A percentile compares a stretch with the other conserved stretches of the same genome.
Conservation (phyloP, 2,888 invertebrate species). For the Acrobeloides nanus region DNA sequence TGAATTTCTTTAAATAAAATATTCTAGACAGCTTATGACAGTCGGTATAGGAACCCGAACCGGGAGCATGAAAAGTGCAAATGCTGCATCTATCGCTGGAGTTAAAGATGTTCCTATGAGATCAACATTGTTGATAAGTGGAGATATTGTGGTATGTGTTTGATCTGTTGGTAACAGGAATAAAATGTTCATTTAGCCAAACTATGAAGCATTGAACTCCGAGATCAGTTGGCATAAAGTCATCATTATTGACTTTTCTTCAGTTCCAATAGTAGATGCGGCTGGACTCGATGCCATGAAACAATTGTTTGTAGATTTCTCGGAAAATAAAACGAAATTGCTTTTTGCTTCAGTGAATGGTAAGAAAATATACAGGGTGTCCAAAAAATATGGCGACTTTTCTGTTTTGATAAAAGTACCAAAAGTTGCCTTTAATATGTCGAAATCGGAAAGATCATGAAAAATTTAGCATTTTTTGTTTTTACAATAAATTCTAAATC, state of each 20-base stretch:
- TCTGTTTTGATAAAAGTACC: constrained; percentile 10
- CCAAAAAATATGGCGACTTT: background rate
- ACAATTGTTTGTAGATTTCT: constrained; percentile 26
- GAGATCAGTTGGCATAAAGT: constrained; percentile 27
- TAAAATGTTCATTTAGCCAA: constrained; percentile 17
- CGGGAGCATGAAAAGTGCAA: constrained; percentile 32
- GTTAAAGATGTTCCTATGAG: constrained; percentile 29
- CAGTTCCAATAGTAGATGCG: constrained; percentile 25
- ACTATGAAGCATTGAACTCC: constrained; percentile 21
- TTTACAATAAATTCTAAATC: no score
- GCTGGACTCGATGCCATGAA: constrained; percentile 23
- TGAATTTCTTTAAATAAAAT: background rate
- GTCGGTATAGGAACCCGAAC: constrained; percentile 33
- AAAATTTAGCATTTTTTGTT: no score
- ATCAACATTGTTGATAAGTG: constrained; percentile 29
- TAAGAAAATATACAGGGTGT: constrained; percentile 7
- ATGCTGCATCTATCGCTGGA: constrained; percentile 19
- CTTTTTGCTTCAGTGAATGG: constrained; percentile 27
- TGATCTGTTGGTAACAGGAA: background rate
- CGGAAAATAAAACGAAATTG: constrained; percentile 24
- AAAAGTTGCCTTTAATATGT: no score
- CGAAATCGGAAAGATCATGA: no score
- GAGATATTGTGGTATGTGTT: constrained; percentile 24
- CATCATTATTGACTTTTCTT: constrained; percentile 31
- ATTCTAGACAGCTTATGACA: constrained; percentile 29